Base-by-base conservation (phyloP, 2,113 vertebrate species). In the Caretta caretta region DNA sequence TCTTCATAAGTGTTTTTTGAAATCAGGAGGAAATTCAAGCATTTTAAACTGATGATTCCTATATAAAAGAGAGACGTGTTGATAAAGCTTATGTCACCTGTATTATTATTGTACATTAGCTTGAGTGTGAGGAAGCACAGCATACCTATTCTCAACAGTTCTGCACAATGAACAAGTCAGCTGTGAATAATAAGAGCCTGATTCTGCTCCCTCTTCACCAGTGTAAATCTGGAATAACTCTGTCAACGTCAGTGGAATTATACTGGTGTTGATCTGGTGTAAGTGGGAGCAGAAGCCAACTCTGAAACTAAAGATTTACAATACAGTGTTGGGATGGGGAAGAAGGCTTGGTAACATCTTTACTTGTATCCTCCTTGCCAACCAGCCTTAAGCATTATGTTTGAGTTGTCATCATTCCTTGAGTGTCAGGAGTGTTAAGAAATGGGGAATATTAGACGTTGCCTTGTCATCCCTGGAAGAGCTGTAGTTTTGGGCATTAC, bases 1-100 rank as follows among this genome's bases (percentile, higher is more conserved):
- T 98, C 96, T 98, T 98, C 97, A 95, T 98, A 97, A 98, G 98
- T 98, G 93, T 98, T 98, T 98, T 98, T 98, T 98, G 98, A 97
- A 98, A 98, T 96, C 88, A 87, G 97, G 96, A 98, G 96, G 96
- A 98, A 98, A 98, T 98, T 96, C 95, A 98, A 98, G 94, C 69
- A 84, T 96, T 93, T 46, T 90, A 97, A 98, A 98, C 88, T 97
- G 97, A 97, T 97, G 97, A 98, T 89, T 98, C 95, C 95, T 94
- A 93, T 95, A 89, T 22, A 94, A 97, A 90, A 98, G 92, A 84
- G n/a, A 69, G n/a, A 27, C 75, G 2, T 57, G 25, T 88, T 96
- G 80, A 57, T 93, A 89, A 88, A 93, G 48, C 16, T 91, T 90
- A 14, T 72, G 80, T 90, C 83, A 95, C 20, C 38, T 93, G 25